Base-by-base conservation (phyloP, 2,888 invertebrate species). In the Leucophenga montana region DNA sequence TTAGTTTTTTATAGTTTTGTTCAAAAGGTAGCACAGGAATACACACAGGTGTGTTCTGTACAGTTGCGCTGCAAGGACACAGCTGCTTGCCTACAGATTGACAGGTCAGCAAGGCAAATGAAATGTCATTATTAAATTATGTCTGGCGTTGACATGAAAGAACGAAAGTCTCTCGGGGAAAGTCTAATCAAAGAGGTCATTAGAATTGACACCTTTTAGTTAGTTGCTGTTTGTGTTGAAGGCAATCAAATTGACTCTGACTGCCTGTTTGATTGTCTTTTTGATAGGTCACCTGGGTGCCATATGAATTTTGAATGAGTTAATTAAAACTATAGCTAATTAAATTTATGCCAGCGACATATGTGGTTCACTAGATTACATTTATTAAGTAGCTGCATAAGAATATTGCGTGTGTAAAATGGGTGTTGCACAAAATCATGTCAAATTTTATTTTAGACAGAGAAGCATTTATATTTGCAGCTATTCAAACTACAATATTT, bases 161-260 rank as follows among this genome's bases (percentile, higher is more conserved):
- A 39, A 39, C 39, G 39, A 39, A 39, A 39, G 39, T 39, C 22
- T 61, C 61, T 16, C 13, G 16, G 31, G 39, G 56, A 22, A n/a
- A 53, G 62, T 56, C 73, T 74, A 82, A 81, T 80, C 80, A 81
- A 75, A 78, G 73, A 79, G 83, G 83, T 82, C 82, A 83, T 83
- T 83, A 82, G 80, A 71, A 70, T 75, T 71, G 64, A 76, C 72
- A 71, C 72, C 69, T 27, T 53, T 68, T 27, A 64, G 46, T 48
- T 62, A 0, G n/a, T n/a, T n/a, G n/a, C n/a, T n/a, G n/a, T n/a
- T n/a, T 56, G 13, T 56, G 27, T 9, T 27, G 57, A 57, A 27
- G 31, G 57, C 31, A 57, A 57, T 57, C 57, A 57, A 57, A 27
- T 31, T 57, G 22, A n/a, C 31, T 22, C 39, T 39, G 31, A 8